Base-by-base conservation (phyloP, 2,888 invertebrate genomes). In the Ochropacha duplaris region DNA sequence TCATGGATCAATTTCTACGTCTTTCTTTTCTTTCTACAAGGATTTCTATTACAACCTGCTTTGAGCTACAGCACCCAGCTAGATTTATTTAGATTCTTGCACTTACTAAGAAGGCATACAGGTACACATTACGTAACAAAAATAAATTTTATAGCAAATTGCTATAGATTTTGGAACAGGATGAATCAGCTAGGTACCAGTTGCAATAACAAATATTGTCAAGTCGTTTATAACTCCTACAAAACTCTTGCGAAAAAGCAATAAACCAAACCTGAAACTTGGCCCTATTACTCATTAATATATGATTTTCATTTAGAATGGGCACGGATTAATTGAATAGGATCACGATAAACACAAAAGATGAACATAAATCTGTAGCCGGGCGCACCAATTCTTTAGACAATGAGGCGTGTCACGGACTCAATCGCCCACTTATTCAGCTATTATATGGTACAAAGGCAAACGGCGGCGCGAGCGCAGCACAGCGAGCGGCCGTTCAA, bases 381-480 rank as follows among this genome's bases (percentile, higher is more conserved):
- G 65, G 71, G 68, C 70, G 66, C 65, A 60, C 62, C 66, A 59
- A 64, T 71, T 73, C 68, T 77, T 71, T 77, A 78, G 77, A 81
- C 78, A 81, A 76, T 80, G 76, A 86, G 84, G 84, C 83, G 84
- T 84, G 86, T 81, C 86, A 73, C 68, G 77, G 76, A 75, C 74
- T 76, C 78, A 77, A 78, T 83, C 80, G 80, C 81, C 84, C 78
- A 70, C 71, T 79, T 83, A 78, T 71, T 72, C 70, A 72, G 73
- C 72, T 68, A 71, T 70, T 71, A 79, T 68, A 72, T 69, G 66
- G 72, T 71, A 72, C 70, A 66, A 64, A 72, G 71, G 72, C 62
- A 49, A 57, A 55, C n/a, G n/a, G 50, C 55, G 55, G 69, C 68
- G 67, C 74, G 61, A 61, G 76, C 79, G 75, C 77, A 68, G 76